Evolutionary conservation across 30 jellyfish, hydroid and myxozoan genomes (phyloP), one percentile per base, ranked within the genome.

Genomic region (Cassiopea xamachana): DNA sequence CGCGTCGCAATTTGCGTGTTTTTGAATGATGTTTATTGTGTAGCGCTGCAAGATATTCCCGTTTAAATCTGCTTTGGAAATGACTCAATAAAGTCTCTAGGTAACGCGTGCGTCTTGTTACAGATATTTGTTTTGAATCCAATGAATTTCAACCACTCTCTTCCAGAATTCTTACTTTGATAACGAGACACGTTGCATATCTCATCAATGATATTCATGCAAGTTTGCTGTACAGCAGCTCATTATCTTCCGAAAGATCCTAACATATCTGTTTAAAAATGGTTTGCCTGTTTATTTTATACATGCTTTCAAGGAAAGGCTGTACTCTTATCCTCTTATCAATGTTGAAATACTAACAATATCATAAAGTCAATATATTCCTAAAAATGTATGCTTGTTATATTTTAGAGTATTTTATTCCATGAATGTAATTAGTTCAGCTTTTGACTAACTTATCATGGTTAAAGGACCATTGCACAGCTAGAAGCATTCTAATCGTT

Each of bases 151-250:
- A 69, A 6, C 47, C 5, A n/a, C 47, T 16, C 16, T 69, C 12
- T 16, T 69, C 78, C 47, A 69, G 78, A 39, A 75, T 75, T 46
- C 84, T 27, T 75, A 2, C 19, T 75, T 74, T 74, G 68, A 75
- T 75, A 17, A 75, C 84, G 43, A 75, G 84, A 19, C 68, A 48
- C 68, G 84, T 4, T 17, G 84, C 75, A 48, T 75, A 75, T 4
- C 84, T 75, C 84, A 6, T 75, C 84, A n/a, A n/a, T n/a, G n/a
- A n/a, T n/a, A 75, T n/a, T 17, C 5, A 75, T 12, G 84, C 3
- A 75, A 6, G 84, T 75, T 19, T 4, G 16, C 6, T 75, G 84
- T 4, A 75, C 7, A 2, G 84, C 7, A 75, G 7, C 19, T 46
- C 7, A 16, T 27, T 4, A 4, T 2, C 84, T 74, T 75, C 19